Evolutionary conservation across 2,113 vertebrate genomes (phyloP).

Genomic region (Solea solea): DNA sequence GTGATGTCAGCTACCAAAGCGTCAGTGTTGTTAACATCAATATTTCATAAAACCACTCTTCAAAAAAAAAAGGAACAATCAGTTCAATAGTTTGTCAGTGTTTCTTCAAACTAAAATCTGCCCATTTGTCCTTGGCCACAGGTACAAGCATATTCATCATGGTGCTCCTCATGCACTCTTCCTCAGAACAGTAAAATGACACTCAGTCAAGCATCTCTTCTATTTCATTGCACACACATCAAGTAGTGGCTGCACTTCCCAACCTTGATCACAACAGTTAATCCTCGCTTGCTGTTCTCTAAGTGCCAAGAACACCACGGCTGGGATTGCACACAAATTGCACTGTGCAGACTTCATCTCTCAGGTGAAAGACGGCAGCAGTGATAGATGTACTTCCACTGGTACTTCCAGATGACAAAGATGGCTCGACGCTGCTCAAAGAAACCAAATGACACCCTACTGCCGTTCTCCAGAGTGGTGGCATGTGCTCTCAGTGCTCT

Average conservation of each 20-base stretch:
- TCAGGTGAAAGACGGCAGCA: constrained; percentile 34
- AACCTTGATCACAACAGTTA: constrained; percentile 32
- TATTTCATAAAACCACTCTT: too few species aligned
- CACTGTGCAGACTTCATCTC: constrained; percentile 2
- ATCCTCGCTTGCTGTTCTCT: constrained; percentile 24
- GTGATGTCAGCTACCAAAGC: too few species aligned
- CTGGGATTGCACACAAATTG: constrained; percentile 33
- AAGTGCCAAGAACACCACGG: constrained; percentile 13
- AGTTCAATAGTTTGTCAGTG: too few species aligned
- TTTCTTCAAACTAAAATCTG: too few species aligned
- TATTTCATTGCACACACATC: constrained; percentile 38
- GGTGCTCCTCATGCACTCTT: constrained; percentile 7
- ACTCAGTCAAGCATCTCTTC: constrained; percentile 38
- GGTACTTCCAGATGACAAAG: constrained; percentile 35
- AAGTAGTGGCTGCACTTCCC: constrained; percentile 13
- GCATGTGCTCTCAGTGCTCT: constrained; percentile 5
- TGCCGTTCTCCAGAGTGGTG: constrained; percentile 14
- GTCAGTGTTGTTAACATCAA: too few species aligned
- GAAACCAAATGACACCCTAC: constrained; percentile 29
- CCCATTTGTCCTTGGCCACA: background rate
- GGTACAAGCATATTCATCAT: constrained; percentile 18
- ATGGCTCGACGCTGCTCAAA: constrained; percentile 20
- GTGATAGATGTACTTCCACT: constrained; percentile 15
- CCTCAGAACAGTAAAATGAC: constrained; percentile 17
- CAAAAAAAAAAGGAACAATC: too few species aligned